Evolutionary conservation across 2,113 vertebrate genomes (phyloP), one percentile per base, ranked within the genome.

Genomic region (Gavia stellata): DNA sequence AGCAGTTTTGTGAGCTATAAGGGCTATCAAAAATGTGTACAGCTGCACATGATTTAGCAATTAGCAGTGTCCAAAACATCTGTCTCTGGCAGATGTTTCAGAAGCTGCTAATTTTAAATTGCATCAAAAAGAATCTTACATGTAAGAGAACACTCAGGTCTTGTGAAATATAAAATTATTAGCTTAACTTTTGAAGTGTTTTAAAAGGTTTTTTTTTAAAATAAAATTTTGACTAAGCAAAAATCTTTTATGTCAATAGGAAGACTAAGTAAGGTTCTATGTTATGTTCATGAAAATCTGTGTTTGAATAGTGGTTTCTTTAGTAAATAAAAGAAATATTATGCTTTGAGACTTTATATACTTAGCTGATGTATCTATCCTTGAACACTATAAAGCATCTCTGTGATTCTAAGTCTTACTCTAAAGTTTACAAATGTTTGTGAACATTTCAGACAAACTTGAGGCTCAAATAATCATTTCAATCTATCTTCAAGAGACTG

Each of bases 1-100:
- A 94, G 72, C 86, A 89, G 72, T 87, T 96, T 81, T 90, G 15
- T 85, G 53, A 94, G 66, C 79, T 90, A 17, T 80, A 94, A 94
- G 62, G 88, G 38, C 92, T 80, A 88, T 87, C 71, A 94, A 88
- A 96, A 94, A 77, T 92, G 55, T 91, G 70, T 85, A 94, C 88
- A 97, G 96, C 96, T 97, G 96, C 89, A 94, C 62, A 95, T 92
- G 81, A 93, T 97, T 96, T 94, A 79, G 84, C 65, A 95, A 97
- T 97, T 97, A 95, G 19, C 65, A 93, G 50, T 87, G 92, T 92
- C 92, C 90, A 92, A 93, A 96, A 71, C 72, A 90, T 92, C 53
- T 81, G 36, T 77, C 61, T 94, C 45, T 93, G 53, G 75, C 96
- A 96, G 94, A 96, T 94, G 93, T 95, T 95, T 96, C 81, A 94